Conservation (phyloP, 2,888 invertebrate species). For the Lamproptera curius region DNA sequence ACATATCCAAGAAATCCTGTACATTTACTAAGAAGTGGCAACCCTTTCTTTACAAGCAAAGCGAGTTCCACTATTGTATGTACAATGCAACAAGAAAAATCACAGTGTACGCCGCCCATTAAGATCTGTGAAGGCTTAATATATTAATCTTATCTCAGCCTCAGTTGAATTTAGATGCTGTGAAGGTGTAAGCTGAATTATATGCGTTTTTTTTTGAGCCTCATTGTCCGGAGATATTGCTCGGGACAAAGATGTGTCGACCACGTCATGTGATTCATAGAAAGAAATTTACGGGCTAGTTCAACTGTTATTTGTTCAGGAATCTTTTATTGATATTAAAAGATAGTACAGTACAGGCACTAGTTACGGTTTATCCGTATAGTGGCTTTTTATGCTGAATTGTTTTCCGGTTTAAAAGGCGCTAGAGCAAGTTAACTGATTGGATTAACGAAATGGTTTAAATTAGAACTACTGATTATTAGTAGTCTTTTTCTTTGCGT, state of each 20-base stretch:
- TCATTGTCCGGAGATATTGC: constrained; percentile 5
- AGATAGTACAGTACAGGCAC: too few species aligned
- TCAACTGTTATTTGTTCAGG: too few species aligned
- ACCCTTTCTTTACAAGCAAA: constrained; percentile 14
- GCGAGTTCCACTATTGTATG: constrained; percentile 25
- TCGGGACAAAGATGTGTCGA: constrained; percentile 1
- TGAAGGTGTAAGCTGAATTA: constrained; percentile 17
- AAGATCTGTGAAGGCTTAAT: constrained; percentile 50
- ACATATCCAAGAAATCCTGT: background rate
- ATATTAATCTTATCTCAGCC: constrained; percentile 37
- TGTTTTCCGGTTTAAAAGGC: too few species aligned
- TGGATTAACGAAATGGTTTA: too few species aligned
- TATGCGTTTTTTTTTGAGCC: constrained; percentile 14
- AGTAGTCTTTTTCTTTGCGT: too few species aligned
- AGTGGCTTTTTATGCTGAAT: too few species aligned
- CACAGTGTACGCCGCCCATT: constrained; percentile 39
- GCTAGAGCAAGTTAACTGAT: too few species aligned
- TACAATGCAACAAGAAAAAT: constrained; percentile 50
- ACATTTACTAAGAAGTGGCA: constrained; percentile 8
- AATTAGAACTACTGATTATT: too few species aligned
- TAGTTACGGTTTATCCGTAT: too few species aligned
- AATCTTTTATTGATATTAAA: too few species aligned
- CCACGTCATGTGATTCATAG: background rate
- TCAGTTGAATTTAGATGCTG: constrained; percentile 21
- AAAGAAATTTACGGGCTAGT: background rate